Conservation (phyloP, 1,140 invertebrate species). For the Scaptodrosophila lebanonensis region DNA sequence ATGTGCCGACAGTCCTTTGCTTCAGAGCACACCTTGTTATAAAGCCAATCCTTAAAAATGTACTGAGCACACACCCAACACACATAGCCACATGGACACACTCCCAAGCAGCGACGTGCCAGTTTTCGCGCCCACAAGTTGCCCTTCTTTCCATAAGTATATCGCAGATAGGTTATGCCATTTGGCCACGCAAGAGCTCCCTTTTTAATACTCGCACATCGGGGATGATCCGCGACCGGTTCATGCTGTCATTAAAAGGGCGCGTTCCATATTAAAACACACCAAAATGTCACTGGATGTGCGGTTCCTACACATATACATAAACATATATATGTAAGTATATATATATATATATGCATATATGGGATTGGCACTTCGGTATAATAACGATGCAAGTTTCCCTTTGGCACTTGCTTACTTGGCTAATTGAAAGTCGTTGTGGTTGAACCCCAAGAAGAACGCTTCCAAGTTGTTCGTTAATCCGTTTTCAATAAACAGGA, state of each 20-base stretch:
- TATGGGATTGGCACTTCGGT: conserved; percentile 49
- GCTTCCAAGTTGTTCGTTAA: too few relatives aligned
- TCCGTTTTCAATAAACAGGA: too few relatives aligned
- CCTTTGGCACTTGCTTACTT: conserved; percentile 18
- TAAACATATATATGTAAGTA: not conserved
- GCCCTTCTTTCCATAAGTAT: conserved; percentile 44
- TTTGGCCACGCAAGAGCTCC: conserved; percentile 37
- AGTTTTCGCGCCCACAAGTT: conserved; percentile 64
- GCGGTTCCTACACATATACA: too few relatives aligned
- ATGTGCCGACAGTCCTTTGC: conserved; percentile 36
- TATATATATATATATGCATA: conserved; percentile 1
- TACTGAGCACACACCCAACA: conserved; percentile 12
- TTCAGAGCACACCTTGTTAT: conserved; percentile 61
- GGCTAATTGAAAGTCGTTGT: conserved; percentile 54
- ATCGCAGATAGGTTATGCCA: conserved; percentile 24
- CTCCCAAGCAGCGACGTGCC: conserved; percentile 33
- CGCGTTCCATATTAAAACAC: conserved; percentile 57
- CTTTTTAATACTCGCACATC: conserved; percentile 5
- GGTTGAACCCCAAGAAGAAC: too few relatives aligned
- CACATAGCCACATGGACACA: conserved; percentile 27
- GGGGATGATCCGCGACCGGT: conserved; percentile 51
- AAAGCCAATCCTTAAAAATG: conserved; percentile 69
- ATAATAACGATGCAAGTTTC: conserved; percentile 22
- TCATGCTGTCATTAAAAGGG: conserved; percentile 59
- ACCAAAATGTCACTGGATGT: conserved; percentile 53